Percentiles rank a stretch among this genome's conserved stretches.
These are phyloP conservation scores for Gavialis gangeticus DNA, from an alignment of 2,113 vertebrate genomes.

Conservation along the genomic window DNA sequence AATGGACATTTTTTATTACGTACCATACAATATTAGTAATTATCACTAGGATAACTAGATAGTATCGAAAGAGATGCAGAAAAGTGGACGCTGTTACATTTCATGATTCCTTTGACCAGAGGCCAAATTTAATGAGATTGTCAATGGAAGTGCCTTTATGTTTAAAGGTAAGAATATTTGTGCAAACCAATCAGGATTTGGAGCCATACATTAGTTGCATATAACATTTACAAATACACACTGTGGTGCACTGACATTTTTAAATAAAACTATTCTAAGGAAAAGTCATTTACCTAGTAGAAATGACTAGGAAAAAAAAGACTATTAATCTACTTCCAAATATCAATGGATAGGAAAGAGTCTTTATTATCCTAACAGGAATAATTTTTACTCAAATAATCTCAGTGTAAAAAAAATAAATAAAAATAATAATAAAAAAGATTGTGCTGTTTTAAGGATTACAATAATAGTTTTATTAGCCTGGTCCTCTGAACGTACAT, in stretches of 20 bases:
- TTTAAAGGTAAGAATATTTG: not conserved
- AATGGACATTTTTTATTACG: not conserved
- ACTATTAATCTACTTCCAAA: not conserved
- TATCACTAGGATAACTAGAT: too few relatives aligned
- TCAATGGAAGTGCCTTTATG: too few relatives aligned
- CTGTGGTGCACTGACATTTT: not conserved
- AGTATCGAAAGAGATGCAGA: too few relatives aligned
- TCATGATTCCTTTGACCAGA: not conserved
- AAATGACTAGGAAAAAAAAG: not conserved
- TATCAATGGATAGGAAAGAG: not conserved
- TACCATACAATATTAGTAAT: not conserved
- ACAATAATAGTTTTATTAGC: not conserved
- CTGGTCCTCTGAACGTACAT: not conserved
- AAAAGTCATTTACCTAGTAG: not conserved
- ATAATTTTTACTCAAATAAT: not conserved
- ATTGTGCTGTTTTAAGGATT: not conserved
- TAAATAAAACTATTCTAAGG: not conserved
- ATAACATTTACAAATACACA: not conserved
- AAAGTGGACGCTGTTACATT: too few relatives aligned
- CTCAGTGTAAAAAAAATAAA: not conserved
- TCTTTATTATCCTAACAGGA: not conserved
- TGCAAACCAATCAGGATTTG: not conserved
- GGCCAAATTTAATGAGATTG: not conserved
- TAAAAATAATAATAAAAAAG: not conserved
- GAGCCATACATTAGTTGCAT: not conserved